Evolutionary conservation across 2,113 vertebrate species (phyloP).

Genomic region (Callaeas wilsoni): DNA sequence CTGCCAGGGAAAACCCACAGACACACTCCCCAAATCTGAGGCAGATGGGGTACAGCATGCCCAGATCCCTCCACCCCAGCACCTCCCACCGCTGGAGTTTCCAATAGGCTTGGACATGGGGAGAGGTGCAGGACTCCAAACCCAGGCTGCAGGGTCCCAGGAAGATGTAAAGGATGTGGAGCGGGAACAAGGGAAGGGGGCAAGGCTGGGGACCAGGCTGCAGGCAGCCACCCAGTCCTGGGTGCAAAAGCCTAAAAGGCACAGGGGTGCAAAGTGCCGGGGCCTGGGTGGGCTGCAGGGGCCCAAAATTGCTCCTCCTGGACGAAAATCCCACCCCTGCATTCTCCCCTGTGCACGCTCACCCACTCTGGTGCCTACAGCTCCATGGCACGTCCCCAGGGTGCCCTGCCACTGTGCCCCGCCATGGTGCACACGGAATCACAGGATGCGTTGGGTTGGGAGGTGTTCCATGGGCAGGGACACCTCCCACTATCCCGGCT

Average conservation of each 20-base stretch:
- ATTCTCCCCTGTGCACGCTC: no score
- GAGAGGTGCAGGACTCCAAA: background rate
- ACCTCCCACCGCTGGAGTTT: background rate
- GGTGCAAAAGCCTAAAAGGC: no score
- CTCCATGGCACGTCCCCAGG: rapidly evolving
- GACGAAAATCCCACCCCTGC: rapidly evolving
- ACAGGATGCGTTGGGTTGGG: background rate
- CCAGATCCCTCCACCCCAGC: background rate
- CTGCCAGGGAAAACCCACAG: background rate
- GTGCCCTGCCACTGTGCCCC: background rate
- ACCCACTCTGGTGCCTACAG: background rate
- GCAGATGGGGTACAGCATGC: no score
- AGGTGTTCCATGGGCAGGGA: background rate
- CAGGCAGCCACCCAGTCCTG: background rate
- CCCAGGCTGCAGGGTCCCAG: background rate
- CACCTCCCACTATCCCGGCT: background rate
- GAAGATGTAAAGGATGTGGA: background rate
- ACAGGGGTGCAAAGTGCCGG: background rate
- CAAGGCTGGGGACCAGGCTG: background rate
- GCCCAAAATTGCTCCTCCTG: no score
- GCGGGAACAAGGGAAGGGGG: no score
- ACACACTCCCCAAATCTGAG: background rate
- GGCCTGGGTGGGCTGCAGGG: background rate
- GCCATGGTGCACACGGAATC: background rate
- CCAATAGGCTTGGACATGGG: rapidly evolving